These are phyloP conservation scores for Theristicus caerulescens DNA, from an alignment of 2,113 vertebrate genomes.

Conservation along the genomic window DNA sequence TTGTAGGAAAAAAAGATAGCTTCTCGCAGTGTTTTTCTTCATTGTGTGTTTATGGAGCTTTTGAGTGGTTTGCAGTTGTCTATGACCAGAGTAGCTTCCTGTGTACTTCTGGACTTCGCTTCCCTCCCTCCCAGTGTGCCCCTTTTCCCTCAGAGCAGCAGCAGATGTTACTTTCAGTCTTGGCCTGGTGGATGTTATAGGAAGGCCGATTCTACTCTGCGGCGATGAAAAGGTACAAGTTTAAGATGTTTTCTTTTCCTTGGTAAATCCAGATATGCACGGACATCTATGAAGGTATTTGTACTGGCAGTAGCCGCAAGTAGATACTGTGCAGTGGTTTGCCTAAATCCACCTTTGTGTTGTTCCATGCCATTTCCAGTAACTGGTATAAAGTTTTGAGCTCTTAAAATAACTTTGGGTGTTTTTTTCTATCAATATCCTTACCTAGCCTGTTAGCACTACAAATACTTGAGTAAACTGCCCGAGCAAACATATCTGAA, in stretches of 20 bases:
- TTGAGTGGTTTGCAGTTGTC: background rate
- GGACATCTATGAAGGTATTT: background rate
- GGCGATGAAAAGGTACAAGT: background rate
- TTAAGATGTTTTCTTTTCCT: background rate
- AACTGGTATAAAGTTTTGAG: background rate
- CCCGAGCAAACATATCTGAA: background rate
- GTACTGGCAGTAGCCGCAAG: background rate
- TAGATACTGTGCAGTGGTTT: background rate
- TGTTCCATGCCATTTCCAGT: background rate
- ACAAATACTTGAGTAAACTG: background rate
- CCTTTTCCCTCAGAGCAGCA: background rate
- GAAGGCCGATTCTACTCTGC: background rate
- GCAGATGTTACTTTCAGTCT: background rate
- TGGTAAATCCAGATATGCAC: accelerated
- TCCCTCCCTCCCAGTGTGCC: background rate
- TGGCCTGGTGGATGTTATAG: background rate
- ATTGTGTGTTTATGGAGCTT: background rate
- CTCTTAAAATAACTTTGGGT: background rate
- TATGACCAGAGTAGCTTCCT: background rate
- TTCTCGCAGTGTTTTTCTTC: accelerated
- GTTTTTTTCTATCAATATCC: background rate
- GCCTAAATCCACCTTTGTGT: background rate
- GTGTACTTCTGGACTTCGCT: background rate
- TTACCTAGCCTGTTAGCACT: background rate
- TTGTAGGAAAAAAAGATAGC: background rate